Base-by-base conservation (phyloP, 2,797 vertebrate species). In the Cercopithecus petaurista region DNA sequence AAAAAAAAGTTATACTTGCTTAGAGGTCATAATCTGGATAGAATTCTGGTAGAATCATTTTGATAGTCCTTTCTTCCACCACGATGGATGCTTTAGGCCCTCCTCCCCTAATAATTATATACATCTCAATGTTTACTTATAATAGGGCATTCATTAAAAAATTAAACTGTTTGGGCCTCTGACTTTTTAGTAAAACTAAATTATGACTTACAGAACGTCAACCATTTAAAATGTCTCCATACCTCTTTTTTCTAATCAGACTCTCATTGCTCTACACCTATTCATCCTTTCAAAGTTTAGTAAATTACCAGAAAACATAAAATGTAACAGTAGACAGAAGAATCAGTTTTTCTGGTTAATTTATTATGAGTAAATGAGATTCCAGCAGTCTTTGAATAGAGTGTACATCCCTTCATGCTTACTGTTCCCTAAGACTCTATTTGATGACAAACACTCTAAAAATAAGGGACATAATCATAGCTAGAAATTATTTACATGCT, bases 161-260 rank as follows among this genome's bases (percentile, higher is more conserved):
- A 73, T 64, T 70, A 72, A 94, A 64, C 7, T 61, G 76, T 17
- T 7, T 80, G 7, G 24, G 36, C 13, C 33, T 77, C 94, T 50
- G 93, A 79, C 39, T 93, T 50, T 1, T 5, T 96, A 59, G 33
- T 87, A 83, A 46, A 95, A 67, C 48, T 36, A 95, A 95, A 50
- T 91, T 94, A 87, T 12, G 15, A n/a, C 80, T 59, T 93, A 95
- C 30, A 8, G n/a, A 96, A 64, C 12, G 88, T 28, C 4, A 89
- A 43, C 5, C 52, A 86, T 92, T 97, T 77, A 94, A 96, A 93
- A 88, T 55, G 2, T 81, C 48, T 90, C 55, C 50, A 52, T 24
- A 52, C 26, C 77, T 92, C 59, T 22, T 81, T 95, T 79, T 79
- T 73, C 67, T 80, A 90, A 59, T 59, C 19, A 80, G 15, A 70